Percentiles rank a stretch among this genome's conserved stretches.
Evolutionary conservation across 2,797 vertebrate species (phyloP).

Genomic region (Moxostoma hubbsi): DNA sequence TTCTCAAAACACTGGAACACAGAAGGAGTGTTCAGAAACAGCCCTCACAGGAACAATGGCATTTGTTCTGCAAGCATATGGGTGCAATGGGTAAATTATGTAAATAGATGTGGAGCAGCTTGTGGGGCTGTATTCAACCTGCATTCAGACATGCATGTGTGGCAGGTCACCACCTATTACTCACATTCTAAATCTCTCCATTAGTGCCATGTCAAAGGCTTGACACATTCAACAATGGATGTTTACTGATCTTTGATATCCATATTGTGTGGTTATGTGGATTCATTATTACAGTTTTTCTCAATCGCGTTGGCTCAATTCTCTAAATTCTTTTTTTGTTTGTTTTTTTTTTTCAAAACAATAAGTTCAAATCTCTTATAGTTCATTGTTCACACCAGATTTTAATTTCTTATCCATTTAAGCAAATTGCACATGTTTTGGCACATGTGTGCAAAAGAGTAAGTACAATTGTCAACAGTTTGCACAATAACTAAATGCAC

Average conservation of each 20-base stretch:
- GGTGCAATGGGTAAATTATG: slow-evolving; percentile 55
- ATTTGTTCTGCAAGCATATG: slow-evolving; percentile 51
- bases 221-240: slow-evolving; percentile 31
- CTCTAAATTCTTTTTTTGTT: too few species aligned
- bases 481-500: too few species aligned
- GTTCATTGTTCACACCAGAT: too few species aligned
- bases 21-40: slow-evolving; percentile 34
- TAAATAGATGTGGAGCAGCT: slow-evolving; percentile 53
- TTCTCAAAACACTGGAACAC: slow-evolving; percentile 40
- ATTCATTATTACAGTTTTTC: background rate
- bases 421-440: too few species aligned
- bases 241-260: slow-evolving; percentile 35
- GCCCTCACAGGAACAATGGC: slow-evolving; percentile 39
- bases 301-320: too few species aligned
- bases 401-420: too few species aligned
- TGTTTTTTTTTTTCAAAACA: too few species aligned
- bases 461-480: too few species aligned
- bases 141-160: slow-evolving; percentile 39
- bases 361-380: too few species aligned
- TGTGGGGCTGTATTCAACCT: slow-evolving; percentile 45
- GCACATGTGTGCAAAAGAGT: too few species aligned
- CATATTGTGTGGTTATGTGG: slow-evolving; percentile 7
- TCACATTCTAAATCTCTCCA: slow-evolving; percentile 38
- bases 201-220: slow-evolving; percentile 41
- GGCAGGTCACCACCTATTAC: slow-evolving; percentile 42